Conservation (phyloP, 35 echinoderm and acorn worm species). For the Acanthaster planci region DNA sequence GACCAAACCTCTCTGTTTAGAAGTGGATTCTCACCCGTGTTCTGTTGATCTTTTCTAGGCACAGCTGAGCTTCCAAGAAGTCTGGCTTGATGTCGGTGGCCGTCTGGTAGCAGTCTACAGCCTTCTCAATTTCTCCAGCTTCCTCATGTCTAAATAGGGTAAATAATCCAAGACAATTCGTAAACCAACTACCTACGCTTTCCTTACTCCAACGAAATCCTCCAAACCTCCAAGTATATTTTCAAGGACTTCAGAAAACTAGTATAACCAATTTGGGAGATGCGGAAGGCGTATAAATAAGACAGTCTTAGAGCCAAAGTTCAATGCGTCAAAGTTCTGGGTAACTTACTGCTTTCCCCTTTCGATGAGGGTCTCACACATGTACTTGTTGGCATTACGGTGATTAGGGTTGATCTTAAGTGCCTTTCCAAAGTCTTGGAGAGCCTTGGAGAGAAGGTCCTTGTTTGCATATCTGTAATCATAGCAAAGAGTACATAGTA, state of each 20-base stretch:
- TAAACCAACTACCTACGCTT: too few species aligned
- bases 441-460: constrained; percentile 78
- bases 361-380: constrained; percentile 85
- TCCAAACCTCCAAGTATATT: too few species aligned
- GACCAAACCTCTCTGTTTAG: neutral
- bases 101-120: constrained; percentile 72
- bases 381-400: constrained; percentile 93
- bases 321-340: constrained; percentile 12
- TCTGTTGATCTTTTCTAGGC: constrained; percentile 32
- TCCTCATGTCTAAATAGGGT: constrained; percentile 61
- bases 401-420: constrained; percentile 74
- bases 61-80: constrained; percentile 44
- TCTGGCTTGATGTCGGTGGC: constrained; percentile 69
- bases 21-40: neutral
- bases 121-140: constrained; percentile 46
- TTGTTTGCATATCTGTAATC: constrained; percentile 81
- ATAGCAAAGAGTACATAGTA: too few species aligned
- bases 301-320: neutral
- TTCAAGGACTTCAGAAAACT: too few species aligned
- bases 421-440: constrained; percentile 88
- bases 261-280: too few species aligned
- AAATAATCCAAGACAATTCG: neutral
- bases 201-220: too few species aligned
- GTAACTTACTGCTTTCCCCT: constrained; percentile 94
- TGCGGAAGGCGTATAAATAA: too few species aligned